Base-by-base conservation (phyloP, 30 jellyfish, hydroid and myxozoan genomes). In the Aurelia coerulea region DNA sequence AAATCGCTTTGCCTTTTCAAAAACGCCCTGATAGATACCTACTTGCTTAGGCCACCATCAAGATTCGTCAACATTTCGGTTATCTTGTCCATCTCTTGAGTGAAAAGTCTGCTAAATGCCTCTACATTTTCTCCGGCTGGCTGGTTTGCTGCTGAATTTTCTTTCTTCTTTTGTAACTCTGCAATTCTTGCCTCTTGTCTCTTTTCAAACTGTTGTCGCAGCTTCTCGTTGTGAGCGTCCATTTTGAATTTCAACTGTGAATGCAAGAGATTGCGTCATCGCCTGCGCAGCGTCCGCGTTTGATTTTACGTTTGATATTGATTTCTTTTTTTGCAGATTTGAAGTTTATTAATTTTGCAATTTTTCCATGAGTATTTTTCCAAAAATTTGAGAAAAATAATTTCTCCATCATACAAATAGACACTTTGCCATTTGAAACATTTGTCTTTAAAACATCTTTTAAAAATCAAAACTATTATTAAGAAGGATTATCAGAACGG, bases 131-230 rank as follows among this genome's bases (percentile, higher is more conserved):
- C 92, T 54, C 63, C 46, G 18, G 73, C 70, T 18, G 74, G 59
- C 46, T n/a, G 23, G 11, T 70, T 83, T 17, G 79, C 77, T 2
- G 85, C 69, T 8, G 82, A 51, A n/a, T 10, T 54, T n/a, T 37
- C 86, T 59, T 83, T 70, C 69, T 83, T 83, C 51, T 65, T 76
- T 65, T 83, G 86, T 65, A 69, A 31, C 66, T 83, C 80, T 56
- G 82, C 82, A 17, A 72, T 23, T 62, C 92, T 83, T 12, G 85
- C 92, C 63, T 70, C 80, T 41, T 83, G 92, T 46, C 80, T 59
- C 59, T 71, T 59, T 49, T 72, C 80, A 70, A 83, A 83, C 46
- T 79, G 86, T 42, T 83, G 73, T 23, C 73, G 59, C 80, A 70
- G 13, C 70, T 68, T 62, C 59, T 59, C 74, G 11, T 78, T 85